Conservation (phyloP, 2,888 invertebrate genomes). For the Leptinotarsa peninsularis region DNA sequence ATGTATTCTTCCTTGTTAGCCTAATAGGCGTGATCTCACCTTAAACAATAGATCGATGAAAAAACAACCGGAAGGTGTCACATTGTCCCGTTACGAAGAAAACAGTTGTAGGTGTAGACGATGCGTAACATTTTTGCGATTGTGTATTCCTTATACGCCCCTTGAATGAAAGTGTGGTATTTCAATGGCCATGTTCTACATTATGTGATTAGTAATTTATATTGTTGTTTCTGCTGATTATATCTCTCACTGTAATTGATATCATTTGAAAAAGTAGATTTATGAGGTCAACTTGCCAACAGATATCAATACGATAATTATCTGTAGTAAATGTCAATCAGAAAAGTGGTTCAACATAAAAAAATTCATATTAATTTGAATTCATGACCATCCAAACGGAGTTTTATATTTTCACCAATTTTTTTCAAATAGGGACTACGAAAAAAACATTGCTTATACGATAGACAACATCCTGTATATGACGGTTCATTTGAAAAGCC, state of each 20-base stretch:
- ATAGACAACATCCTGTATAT: too few relatives aligned
- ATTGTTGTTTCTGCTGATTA: conserved; percentile 6
- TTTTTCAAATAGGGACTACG: too few relatives aligned
- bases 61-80: conserved; percentile 25
- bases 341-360: too few relatives aligned
- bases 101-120: conserved; percentile 26
- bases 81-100: conserved; percentile 17
- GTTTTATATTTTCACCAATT: too few relatives aligned
- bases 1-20: conserved; percentile 5
- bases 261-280: background rate
- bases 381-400: too few relatives aligned
- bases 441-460: too few relatives aligned
- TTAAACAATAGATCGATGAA: conserved; percentile 15
- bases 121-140: conserved; percentile 20
- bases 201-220: conserved; percentile 1
- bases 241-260: background rate
- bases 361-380: too few relatives aligned
- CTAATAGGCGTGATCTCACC: background rate
- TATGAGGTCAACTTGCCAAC: background rate
- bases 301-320: too few relatives aligned
- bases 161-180: conserved; percentile 11
- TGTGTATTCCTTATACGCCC: conserved; percentile 15
- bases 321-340: too few relatives aligned
- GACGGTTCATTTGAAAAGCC: too few relatives aligned
- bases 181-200: conserved; percentile 1